Evolutionary conservation across 35 echinoderm and acorn worm species (phyloP).

Genomic region (Acanthaster planci): DNA sequence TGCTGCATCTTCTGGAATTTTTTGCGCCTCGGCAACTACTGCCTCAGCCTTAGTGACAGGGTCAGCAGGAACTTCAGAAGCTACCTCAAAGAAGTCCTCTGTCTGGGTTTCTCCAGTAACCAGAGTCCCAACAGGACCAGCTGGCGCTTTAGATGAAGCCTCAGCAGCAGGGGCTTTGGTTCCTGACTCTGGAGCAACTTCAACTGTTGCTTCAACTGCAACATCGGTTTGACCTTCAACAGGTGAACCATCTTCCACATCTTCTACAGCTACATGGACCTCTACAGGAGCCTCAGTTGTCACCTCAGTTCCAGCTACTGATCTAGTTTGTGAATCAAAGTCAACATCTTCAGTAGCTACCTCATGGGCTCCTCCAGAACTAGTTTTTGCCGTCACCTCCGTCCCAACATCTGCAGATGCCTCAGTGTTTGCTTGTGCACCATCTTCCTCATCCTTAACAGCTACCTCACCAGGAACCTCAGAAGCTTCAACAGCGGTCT

Average conservation of each 20-base stretch:
- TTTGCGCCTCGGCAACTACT: not conserved
- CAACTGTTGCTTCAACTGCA: not conserved
- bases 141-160: no score
- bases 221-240: no score
- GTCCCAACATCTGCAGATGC: not conserved
- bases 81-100: no score
- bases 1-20: not conserved
- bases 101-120: no score
- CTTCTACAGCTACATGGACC: not conserved
- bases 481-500: not conserved
- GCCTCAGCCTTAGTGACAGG: not conserved
- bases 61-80: constrained; percentile 1
- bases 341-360: not conserved
- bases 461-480: not conserved
- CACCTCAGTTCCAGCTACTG: not conserved
- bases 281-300: not conserved
- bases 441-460: not conserved
- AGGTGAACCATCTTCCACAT: no score
- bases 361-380: not conserved
- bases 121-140: no score
- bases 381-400: no score
- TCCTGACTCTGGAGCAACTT: no score
- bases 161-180: no score
- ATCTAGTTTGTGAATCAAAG: no score
- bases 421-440: not conserved